phyloP scores from a whole-genome alignment of 2,888 invertebrate species.

The Euzetes globulus region DNA sequence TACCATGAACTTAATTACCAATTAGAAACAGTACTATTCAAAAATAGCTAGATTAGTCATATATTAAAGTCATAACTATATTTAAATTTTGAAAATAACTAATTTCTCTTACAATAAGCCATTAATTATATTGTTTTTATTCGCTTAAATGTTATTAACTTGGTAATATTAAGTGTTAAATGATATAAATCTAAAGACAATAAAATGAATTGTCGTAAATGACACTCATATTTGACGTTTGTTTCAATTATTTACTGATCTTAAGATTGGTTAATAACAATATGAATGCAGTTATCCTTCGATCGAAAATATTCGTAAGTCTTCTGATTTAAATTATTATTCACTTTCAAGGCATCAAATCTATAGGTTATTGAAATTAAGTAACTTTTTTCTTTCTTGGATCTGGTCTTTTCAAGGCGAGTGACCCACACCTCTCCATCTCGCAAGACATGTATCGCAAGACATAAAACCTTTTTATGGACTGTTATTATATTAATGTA shows the following conservation, averaged over 20 bases:
- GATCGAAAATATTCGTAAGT: background rate
- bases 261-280: background rate
- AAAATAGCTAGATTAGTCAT: no score
- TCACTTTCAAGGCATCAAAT: background rate
- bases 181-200: background rate
- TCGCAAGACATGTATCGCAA: no score
- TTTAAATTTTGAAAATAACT: background rate
- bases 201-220: background rate
- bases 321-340: background rate
- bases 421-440: constrained; percentile 10
- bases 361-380: background rate
- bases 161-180: background rate
- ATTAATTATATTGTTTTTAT: background rate
- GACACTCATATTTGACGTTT: background rate
- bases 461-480: no score
- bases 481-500: no score
- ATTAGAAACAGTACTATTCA: no score
- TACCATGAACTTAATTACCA: background rate
- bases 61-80: background rate
- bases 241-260: background rate
- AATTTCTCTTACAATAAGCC: background rate
- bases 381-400: background rate
- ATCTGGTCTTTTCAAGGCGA: constrained; percentile 5
- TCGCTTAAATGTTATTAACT: background rate
- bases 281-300: constrained; percentile 3